Evolutionary conservation across 2,888 invertebrate genomes (phyloP).

Genomic region (Protophormia terraenovae): DNA sequence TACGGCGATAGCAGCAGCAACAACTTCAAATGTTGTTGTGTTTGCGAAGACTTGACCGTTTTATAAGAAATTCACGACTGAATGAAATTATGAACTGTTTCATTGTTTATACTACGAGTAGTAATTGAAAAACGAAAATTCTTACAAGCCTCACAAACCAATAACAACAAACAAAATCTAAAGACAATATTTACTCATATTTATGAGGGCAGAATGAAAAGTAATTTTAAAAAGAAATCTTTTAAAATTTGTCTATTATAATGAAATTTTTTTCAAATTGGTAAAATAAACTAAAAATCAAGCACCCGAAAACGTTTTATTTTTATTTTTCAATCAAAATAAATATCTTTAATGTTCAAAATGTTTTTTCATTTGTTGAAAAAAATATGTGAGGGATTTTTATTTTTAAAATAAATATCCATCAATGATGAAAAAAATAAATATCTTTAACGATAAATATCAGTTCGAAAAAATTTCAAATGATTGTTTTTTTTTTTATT

Average conservation of each 20-base stretch:
- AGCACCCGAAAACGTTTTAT: too few species aligned
- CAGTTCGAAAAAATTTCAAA: too few species aligned
- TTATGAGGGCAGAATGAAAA: conserved; percentile 2
- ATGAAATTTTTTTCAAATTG: too few species aligned
- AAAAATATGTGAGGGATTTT: too few species aligned
- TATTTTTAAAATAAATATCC: too few species aligned
- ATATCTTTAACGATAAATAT: too few species aligned
- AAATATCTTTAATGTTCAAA: too few species aligned
- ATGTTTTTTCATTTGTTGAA: too few species aligned
- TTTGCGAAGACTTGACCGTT: conserved; percentile 73
- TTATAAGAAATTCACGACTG: conserved; percentile 77
- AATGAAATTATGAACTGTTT: conserved; percentile 74
- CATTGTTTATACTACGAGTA: conserved; percentile 72
- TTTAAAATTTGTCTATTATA: neutral
- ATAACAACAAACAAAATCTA: neutral
- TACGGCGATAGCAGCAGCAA: neutral
- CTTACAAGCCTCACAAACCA: conserved; percentile 33
- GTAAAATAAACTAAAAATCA: too few species aligned
- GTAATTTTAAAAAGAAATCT: neutral
- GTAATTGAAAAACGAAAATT: conserved; percentile 50
- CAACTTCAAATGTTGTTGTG: neutral
- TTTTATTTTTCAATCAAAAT: too few species aligned
- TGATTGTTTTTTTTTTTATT: too few species aligned
- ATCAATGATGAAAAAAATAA: too few species aligned
- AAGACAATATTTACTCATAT: conserved; percentile 30